Base-by-base conservation (phyloP, 1,140 invertebrate genomes). In the Zaprionus kolodkinae region DNA sequence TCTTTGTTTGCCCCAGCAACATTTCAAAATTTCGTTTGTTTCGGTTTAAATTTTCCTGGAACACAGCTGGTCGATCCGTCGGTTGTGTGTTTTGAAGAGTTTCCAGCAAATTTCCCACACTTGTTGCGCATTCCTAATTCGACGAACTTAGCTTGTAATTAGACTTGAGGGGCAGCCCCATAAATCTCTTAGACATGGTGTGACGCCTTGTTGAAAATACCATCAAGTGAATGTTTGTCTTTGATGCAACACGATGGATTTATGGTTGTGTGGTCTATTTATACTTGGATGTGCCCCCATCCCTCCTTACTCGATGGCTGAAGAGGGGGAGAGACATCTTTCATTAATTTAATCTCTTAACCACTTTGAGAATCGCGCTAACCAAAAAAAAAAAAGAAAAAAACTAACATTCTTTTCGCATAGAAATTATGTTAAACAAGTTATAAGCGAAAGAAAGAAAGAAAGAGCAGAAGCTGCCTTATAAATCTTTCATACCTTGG, bases 401-500 rank as follows among this genome's bases (percentile, higher is more conserved):
- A 61, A 7, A 40, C 17, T 6, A 40, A 43, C 40, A 43, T 27
- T 43, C 55, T 61, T 80, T 65, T 45, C 68, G 66, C 61, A 56
- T 81, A 30, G 3, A 84, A 79, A 81, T 82, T 79, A 79, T 87
- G 77, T 83, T 87, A 83, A 80, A 75, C 84, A 84, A 74, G 80
- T 76, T 72, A 83, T 75, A 87, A 88, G 61, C 79, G 79, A 70
- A 30, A 36, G 11, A 25, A 1, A 13, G 36, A 59, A 54, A 43
- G 25, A 11, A 35, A 61, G 60, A 17, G 21, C 38, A 36, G 54
- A 21, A 36, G 35, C 40, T 45, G 27, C 64, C 67, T 59, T 75
- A 91, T 91, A 91, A 91, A 91, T 91, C 88, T 85, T 91, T 88
- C 75, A 91, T 91, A 91, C 88, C 88, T 91, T 91, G 89, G 68